Base-by-base conservation (phyloP, 2,888 invertebrate genomes). In the Tetrapedia diversipes region DNA sequence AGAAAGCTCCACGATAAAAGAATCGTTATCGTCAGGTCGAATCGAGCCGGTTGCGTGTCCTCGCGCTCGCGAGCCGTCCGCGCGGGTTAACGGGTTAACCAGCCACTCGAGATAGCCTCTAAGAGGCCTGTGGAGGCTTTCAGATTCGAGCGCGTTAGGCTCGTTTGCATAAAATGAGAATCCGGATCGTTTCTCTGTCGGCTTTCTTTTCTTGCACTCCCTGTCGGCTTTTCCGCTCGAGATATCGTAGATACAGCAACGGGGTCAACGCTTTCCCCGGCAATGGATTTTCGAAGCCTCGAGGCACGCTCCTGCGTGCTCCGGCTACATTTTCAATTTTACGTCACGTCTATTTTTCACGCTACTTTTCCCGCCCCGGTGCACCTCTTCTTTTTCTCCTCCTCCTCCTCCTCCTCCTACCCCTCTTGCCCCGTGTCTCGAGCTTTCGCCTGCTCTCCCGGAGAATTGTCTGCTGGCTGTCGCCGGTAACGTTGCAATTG, bases 111-210 rank as follows among this genome's bases (percentile, higher is more conserved):
- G 83, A 80, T 82, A 84, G 81, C 61, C 79, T 75, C 80, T 82
- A 84, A 86, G 81, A 86, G 88, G 85, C 85, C 81, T 82, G 79
- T 81, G 16, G 47, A 27, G 79, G 84, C 79, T 81, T 80, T 68
- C 80, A 85, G 82, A 80, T 29, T 16, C 19, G 78, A 80, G 79
- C 81, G 85, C 86, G 84, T 85, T 81, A 80, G 70, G 68, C 67
- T 77, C 80, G 85, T 88, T 87, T 86, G 86, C 86, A 87, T 87
- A 83, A 83, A 87, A 85, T 80, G 84, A 86, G 79, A 82, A 67
- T 83, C 77, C 67, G 73, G 77, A 69, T 61, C 72, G 60, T 49
- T 65, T 63, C 56, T 53, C 34, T 60, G 29, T n/a, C 43, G 4
- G 69, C 49, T 71, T 24, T 39, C 47, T n/a, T 51, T 51, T 41